These are phyloP conservation scores for Pyralis farinalis DNA, from an alignment of 2,888 invertebrate genomes.

Conservation along the genomic window DNA sequence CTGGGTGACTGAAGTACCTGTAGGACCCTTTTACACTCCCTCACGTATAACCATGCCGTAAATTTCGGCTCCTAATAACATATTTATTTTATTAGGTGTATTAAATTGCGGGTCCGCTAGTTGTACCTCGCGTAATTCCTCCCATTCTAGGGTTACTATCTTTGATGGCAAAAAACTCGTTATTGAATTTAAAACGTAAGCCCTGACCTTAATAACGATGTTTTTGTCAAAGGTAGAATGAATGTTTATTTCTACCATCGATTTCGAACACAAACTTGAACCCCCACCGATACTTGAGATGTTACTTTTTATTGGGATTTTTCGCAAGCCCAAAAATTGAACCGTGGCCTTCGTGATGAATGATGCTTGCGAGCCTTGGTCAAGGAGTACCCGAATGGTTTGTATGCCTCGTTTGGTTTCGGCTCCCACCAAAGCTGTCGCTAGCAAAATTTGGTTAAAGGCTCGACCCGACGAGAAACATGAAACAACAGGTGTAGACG, in stretches of 20 bases:
- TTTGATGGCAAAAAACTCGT: not conserved
- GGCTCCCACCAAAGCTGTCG: not conserved
- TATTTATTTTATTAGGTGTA: not conserved
- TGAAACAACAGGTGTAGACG: not conserved
- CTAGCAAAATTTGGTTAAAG: not conserved
- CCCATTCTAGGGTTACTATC: not conserved
- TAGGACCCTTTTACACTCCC: not conserved
- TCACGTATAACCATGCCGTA: not conserved
- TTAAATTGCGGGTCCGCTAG: not conserved
- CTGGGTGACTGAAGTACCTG: not conserved
- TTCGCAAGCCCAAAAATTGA: not conserved
- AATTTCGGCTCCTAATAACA: constrained; percentile 11
- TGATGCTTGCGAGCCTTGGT: not conserved
- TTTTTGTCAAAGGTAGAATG: not conserved
- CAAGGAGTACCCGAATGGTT: not conserved
- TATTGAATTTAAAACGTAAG: not conserved
- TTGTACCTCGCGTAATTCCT: not conserved
- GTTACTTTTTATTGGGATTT: not conserved
- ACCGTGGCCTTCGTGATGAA: not conserved
- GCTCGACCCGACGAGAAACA: not conserved
- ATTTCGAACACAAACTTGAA: not conserved
- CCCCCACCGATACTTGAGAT: not conserved
- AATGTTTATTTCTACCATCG: not conserved
- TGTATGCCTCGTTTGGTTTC: not conserved
- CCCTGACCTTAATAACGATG: not conserved